These are phyloP conservation scores for Picathartes gymnocephalus DNA, from an alignment of 2,113 vertebrate species.

Conservation along the genomic window DNA sequence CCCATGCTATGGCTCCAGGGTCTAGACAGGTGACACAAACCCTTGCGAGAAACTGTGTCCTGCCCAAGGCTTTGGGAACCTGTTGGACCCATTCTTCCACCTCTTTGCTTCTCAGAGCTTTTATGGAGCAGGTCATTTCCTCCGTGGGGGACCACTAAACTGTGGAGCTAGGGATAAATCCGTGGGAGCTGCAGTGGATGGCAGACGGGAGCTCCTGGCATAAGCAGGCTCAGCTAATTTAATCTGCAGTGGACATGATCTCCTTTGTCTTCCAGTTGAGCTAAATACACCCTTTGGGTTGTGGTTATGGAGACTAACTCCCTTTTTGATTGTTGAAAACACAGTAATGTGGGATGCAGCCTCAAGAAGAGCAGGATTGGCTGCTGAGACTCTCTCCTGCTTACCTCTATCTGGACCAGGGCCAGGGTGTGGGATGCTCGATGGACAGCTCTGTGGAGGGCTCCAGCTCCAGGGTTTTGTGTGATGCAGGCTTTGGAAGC, in stretches of 20 bases:
- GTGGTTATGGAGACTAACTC: background rate
- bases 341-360: rapidly evolving
- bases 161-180: background rate
- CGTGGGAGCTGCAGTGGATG: background rate
- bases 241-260: background rate
- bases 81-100: background rate
- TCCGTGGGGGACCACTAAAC: background rate
- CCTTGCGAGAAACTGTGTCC: background rate
- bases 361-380: rapidly evolving
- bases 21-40: background rate
- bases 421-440: rapidly evolving
- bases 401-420: background rate
- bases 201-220: rapidly evolving
- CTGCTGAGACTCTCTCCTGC: background rate
- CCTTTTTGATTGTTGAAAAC: background rate
- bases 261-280: constrained; percentile 5
- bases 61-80: background rate
- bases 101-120: background rate
- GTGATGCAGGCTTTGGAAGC: background rate
- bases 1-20: rapidly evolving
- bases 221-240: background rate
- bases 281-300: background rate
- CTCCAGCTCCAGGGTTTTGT: background rate
- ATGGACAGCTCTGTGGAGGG: background rate
- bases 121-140: background rate